Conservation (phyloP, 1,140 invertebrate genomes). For the Drosophila ogumai region DNA sequence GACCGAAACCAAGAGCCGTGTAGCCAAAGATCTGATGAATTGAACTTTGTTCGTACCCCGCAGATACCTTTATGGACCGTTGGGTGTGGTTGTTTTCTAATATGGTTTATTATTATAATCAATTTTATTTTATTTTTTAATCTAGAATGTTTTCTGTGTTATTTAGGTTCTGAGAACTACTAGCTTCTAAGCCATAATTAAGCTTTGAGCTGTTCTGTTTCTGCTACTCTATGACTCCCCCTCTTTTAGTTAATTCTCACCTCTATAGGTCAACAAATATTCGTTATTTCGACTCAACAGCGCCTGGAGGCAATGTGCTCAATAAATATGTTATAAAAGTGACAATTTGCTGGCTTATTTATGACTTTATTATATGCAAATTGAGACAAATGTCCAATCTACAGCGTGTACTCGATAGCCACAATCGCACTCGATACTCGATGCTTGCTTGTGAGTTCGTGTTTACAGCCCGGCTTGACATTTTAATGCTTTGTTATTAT, state of each 20-base stretch:
- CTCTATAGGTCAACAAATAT: slow-evolving; percentile 24
- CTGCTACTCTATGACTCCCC: background rate
- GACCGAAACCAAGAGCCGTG: slow-evolving; percentile 21
- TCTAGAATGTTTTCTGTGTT: background rate
- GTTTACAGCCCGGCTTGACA: slow-evolving; percentile 65
- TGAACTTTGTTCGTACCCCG: slow-evolving; percentile 21
- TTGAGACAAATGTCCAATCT: slow-evolving; percentile 68
- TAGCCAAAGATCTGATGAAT: slow-evolving; percentile 34
- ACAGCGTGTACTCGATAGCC: slow-evolving; percentile 40
- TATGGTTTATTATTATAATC: background rate
- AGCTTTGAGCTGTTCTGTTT: no score
- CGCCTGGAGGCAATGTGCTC: slow-evolving; percentile 51
- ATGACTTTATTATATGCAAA: slow-evolving; percentile 81
- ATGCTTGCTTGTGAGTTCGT: slow-evolving; percentile 26
- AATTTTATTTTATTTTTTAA: background rate
- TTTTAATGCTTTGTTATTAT: slow-evolving; percentile 71
- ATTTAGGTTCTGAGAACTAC: no score
- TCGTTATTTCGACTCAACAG: slow-evolving; percentile 5
- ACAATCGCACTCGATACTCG: slow-evolving; percentile 35
- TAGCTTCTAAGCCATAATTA: background rate
- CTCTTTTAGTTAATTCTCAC: background rate
- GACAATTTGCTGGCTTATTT: slow-evolving; percentile 76
- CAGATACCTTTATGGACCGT: background rate
- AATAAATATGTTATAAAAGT: slow-evolving; percentile 76
- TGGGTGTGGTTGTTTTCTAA: slow-evolving; percentile 12